Conservation (phyloP, 1,140 invertebrate species). For the Zophobas atratus region DNA sequence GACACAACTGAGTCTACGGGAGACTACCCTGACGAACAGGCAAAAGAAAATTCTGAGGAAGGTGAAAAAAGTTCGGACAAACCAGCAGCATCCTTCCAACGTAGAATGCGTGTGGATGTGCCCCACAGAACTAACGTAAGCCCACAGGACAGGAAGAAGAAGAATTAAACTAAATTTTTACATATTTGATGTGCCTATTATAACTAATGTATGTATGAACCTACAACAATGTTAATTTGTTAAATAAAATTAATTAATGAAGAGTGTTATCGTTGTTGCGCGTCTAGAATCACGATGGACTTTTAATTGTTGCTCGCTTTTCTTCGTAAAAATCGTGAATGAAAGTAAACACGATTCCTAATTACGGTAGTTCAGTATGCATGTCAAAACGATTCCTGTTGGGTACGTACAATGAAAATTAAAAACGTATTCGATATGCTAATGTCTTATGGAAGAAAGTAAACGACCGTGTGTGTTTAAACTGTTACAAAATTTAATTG, state of each 20-base stretch:
- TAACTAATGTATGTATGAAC: not conserved
- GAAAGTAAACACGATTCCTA: slow-evolving; percentile 16
- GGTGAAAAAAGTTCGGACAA: not conserved
- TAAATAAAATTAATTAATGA: slow-evolving; percentile 27
- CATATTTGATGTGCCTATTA: not conserved
- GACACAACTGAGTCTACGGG: not conserved
- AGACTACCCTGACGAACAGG: not conserved
- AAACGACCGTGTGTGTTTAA: not conserved
- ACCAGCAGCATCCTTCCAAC: not conserved
- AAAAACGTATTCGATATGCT: slow-evolving; percentile 19
- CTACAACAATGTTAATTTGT: not conserved
- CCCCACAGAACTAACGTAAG: slow-evolving; percentile 37
- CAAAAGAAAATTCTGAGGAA: not conserved
- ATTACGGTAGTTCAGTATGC: slow-evolving; percentile 9
- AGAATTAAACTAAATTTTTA: slow-evolving; percentile 41
- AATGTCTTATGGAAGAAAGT: slow-evolving; percentile 19
- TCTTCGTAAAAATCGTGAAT: slow-evolving; percentile 24
- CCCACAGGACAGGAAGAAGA: slow-evolving; percentile 47
- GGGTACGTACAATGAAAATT: slow-evolving; percentile 20
- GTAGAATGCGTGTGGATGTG: not conserved
- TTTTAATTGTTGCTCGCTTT: slow-evolving; percentile 1
- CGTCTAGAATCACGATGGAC: slow-evolving; percentile 6
- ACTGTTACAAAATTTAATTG: not conserved
- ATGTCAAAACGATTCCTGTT: slow-evolving; percentile 17
- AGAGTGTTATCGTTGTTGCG: slow-evolving; percentile 4